These are phyloP conservation scores for Brachionus plicatilis DNA, from an alignment of 1,140 invertebrate species.

Conservation along the genomic window DNA sequence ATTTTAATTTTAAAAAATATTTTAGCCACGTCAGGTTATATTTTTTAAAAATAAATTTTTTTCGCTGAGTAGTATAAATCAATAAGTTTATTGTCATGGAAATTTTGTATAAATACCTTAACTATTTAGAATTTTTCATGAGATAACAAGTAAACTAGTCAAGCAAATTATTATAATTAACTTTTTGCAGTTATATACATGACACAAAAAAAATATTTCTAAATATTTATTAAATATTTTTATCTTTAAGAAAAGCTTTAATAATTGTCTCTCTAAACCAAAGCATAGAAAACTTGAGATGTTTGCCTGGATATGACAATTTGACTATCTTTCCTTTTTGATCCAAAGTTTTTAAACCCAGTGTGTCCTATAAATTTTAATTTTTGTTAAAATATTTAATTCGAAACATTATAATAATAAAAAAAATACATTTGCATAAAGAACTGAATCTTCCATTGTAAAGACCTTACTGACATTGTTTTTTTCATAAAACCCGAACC, in stretches of 20 bases:
- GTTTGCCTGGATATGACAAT: not conserved
- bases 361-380: slow-evolving; percentile 66
- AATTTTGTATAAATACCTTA: not conserved
- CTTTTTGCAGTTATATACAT: not conserved
- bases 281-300: not conserved
- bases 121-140: no score
- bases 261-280: slow-evolving; percentile 14
- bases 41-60: not conserved
- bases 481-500: slow-evolving; percentile 57
- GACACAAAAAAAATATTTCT: not conserved
- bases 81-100: not conserved
- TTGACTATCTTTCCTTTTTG: slow-evolving; percentile 54
- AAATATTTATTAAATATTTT: not conserved
- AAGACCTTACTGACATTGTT: slow-evolving; percentile 57
- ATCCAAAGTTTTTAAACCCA: slow-evolving; percentile 76
- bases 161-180: not conserved
- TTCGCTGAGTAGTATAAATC: not conserved
- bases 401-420: not conserved
- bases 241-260: not conserved
- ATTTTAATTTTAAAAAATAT: not conserved
- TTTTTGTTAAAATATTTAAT: not conserved
- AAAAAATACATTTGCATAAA: slow-evolving; percentile 56
- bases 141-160: not conserved
- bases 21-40: not conserved
- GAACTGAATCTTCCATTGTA: slow-evolving; percentile 53